phyloP scores from a whole-genome alignment of 2,113 vertebrate species.

The Phrynosoma platyrhinos region DNA sequence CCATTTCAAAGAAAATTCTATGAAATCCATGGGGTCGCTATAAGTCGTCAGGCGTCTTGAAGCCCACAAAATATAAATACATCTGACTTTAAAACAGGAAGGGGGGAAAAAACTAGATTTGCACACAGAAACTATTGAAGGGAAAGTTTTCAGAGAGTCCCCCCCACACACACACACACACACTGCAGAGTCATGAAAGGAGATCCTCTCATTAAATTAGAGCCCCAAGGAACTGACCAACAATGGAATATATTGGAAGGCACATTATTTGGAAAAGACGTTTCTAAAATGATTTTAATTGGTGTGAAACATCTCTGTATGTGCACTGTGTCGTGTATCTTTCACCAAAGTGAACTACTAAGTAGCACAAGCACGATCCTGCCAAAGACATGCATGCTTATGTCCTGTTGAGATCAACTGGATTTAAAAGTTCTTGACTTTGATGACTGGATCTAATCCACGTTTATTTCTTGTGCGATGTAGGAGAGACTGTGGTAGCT shows the following conservation, averaged over 20 bases:
- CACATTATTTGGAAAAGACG: background rate
- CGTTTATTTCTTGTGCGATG: background rate
- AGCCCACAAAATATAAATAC: too few species aligned
- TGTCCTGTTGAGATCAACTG: background rate
- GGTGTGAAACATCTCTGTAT: slow-evolving; percentile 9
- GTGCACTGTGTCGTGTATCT: background rate
- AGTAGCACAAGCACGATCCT: background rate
- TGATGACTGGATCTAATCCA: background rate
- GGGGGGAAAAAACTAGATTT: background rate
- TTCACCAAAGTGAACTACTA: background rate
- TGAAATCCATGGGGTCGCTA: too few species aligned
- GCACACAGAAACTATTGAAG: too few species aligned
- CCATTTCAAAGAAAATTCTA: too few species aligned
- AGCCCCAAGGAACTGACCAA: too few species aligned
- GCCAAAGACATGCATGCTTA: background rate
- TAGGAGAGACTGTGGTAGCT: too few species aligned
- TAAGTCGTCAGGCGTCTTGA: too few species aligned
- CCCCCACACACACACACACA: too few species aligned
- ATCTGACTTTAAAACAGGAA: background rate
- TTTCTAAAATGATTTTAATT: slow-evolving; percentile 17
- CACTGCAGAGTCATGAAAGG: background rate
- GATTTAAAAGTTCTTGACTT: background rate
- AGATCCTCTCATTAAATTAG: background rate
- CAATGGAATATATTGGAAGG: too few species aligned
- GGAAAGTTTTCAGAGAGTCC: background rate